Percentiles rank a stretch among this genome's conserved stretches.
Evolutionary conservation across 1,140 invertebrate species (phyloP).

Genomic region (Papilio polyxenes): DNA sequence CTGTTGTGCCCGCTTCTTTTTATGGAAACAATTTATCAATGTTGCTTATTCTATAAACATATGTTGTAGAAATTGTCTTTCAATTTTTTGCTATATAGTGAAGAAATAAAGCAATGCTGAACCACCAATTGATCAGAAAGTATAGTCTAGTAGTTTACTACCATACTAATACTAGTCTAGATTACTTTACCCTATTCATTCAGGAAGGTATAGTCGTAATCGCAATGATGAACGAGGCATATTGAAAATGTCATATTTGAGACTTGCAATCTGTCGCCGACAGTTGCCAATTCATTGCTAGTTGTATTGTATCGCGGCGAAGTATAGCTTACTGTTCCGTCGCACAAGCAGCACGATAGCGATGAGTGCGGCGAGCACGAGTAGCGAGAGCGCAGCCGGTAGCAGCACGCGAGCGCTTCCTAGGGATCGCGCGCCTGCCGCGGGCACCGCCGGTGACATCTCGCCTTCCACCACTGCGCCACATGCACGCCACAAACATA

Average conservation of each 20-base stretch:
- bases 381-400: constrained; percentile 84
- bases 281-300: neutral
- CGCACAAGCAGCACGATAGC: constrained; percentile 84
- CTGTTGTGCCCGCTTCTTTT: constrained; percentile 73
- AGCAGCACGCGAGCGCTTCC: constrained; percentile 86
- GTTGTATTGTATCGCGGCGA: neutral
- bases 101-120: too few relatives aligned
- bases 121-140: too few relatives aligned
- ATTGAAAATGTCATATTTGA: neutral
- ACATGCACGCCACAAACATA: constrained; percentile 4
- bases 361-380: constrained; percentile 84
- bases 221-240: too few relatives aligned
- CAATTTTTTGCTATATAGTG: too few relatives aligned
- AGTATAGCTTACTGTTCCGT: constrained; percentile 82
- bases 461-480: constrained; percentile 78
- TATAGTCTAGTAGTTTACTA: too few relatives aligned
- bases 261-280: neutral
- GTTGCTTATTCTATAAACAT: neutral
- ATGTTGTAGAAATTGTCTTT: neutral
- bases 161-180: too few relatives aligned
- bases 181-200: too few relatives aligned
- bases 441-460: constrained; percentile 82
- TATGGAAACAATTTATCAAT: constrained; percentile 36
- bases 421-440: constrained; percentile 83
- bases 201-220: too few relatives aligned